Evolutionary conservation across 2,888 invertebrate species (phyloP), one percentile per base, ranked within the genome.

Genomic region (Heliconius charithonia): DNA sequence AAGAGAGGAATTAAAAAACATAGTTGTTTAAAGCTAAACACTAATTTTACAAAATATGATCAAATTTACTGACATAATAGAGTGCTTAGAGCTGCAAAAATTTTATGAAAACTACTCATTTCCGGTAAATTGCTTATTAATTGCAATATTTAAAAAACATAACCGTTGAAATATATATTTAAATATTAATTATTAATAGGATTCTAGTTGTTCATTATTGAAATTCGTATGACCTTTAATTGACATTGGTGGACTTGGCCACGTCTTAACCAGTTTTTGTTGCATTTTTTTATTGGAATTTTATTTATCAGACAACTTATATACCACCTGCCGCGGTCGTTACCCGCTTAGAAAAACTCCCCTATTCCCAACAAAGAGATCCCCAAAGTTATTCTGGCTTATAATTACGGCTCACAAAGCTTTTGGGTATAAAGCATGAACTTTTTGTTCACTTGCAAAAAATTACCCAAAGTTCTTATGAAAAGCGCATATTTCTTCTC

Each of bases 241-340:
- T 92, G 94, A 93, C 94, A 93, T 95, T 94, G 93, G 81, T 82
- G 83, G 80, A 85, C 80, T 83, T 83, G 85, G 83, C 85, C 86
- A 87, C 87, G 86, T 82, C 84, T 84, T 86, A 85, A 86, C 84
- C 85, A 86, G 89, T 93, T 93, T 93, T 94, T 94, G 92, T 88
- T 89, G 89, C 88, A 87, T 84, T 90, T 93, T n/a, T 92, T 91
- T 90, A 85, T 85, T 85, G 84, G 83, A 86, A 89, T 87, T 69
- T 88, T 90, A 90, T 90, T 90, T 91, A 91, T 89, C 89, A 89
- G 89, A 72, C 89, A 89, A 90, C 90, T 91, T 92, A 89, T 90
- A 86, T 90, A 90, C 92, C 94, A 94, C 94, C 94, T 95, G 94
- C 94, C 91, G 89, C 91, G 93, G 92, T 94, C 93, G 93, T 93